phyloP scores from a whole-genome alignment of 2,113 vertebrate species.

The Ranitomeya imitator region DNA sequence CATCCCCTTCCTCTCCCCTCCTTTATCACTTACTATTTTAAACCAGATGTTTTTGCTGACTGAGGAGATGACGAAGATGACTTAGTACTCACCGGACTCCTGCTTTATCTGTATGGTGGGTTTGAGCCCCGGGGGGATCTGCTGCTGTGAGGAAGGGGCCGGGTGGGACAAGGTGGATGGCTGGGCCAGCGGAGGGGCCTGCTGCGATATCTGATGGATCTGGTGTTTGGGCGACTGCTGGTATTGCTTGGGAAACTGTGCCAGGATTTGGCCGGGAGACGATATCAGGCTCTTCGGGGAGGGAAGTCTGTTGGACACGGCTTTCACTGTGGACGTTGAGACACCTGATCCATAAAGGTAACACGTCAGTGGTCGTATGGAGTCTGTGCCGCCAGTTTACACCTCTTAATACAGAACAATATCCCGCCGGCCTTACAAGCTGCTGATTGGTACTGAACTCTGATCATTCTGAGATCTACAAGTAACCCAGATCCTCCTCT shows the following conservation, averaged over 20 bases:
- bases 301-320: conserved; percentile 86
- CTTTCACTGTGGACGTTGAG: conserved; percentile 87
- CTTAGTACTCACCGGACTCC: conserved; percentile 85
- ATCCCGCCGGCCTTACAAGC: too few relatives aligned
- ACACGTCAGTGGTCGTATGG: not conserved
- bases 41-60: not conserved
- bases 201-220: conserved; percentile 71
- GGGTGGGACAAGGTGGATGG: conserved; percentile 65
- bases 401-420: too few relatives aligned
- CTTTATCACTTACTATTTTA: too few relatives aligned
- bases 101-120: conserved; percentile 99
- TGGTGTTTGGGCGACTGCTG: conserved; percentile 84
- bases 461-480: too few relatives aligned
- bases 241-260: conserved; percentile 92
- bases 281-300: conserved; percentile 90
- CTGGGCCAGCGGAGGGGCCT: conserved; percentile 64
- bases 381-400: too few relatives aligned
- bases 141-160: conserved; percentile 69
- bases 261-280: conserved; percentile 88
- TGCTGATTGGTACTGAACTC: too few relatives aligned
- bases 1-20: too few relatives aligned
- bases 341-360: conserved; percentile 67
- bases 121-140: conserved; percentile 79
- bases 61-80: not conserved
- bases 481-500: too few relatives aligned